Conservation (phyloP, 2,113 vertebrate genomes). For the Crotalus horridus region DNA sequence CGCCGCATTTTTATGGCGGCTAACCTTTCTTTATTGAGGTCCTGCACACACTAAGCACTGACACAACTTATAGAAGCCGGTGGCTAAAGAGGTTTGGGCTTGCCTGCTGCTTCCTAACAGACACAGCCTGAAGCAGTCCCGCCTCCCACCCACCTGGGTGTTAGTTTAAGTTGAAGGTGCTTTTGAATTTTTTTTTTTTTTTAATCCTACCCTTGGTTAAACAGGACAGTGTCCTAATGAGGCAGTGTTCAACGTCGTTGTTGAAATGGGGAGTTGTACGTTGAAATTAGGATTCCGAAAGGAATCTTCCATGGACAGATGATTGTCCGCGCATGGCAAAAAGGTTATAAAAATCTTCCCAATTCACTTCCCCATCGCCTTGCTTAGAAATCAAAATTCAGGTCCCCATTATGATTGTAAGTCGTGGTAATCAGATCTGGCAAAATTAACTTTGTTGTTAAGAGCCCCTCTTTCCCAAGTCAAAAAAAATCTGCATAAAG, state of each 20-base stretch:
- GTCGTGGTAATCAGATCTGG: neutral
- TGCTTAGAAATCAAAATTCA: too few species aligned
- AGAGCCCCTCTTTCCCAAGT: neutral
- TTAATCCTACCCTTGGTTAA: too few species aligned
- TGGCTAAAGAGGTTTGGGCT: neutral
- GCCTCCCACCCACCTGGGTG: neutral
- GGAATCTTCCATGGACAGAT: too few species aligned
- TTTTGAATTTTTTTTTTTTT: neutral
- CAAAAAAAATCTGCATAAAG: neutral
- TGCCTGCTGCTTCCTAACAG: neutral
- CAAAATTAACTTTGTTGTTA: neutral
- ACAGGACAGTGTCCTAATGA: too few species aligned
- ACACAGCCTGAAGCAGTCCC: neutral
- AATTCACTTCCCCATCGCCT: too few species aligned
- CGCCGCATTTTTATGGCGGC: neutral
- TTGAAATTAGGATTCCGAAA: too few species aligned
- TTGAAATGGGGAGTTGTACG: too few species aligned
- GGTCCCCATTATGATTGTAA: too few species aligned
- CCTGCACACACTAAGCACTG: neutral
- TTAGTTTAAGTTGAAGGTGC: neutral
- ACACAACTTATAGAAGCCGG: neutral
- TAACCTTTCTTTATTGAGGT: neutral
- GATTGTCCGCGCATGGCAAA: too few species aligned
- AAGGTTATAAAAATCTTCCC: too few species aligned
- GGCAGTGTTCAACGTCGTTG: too few species aligned